A percentile compares a stretch with the other conserved stretches of the same genome.
Evolutionary conservation across 2,113 vertebrate species (phyloP).

Genomic region (Podiceps cristatus): DNA sequence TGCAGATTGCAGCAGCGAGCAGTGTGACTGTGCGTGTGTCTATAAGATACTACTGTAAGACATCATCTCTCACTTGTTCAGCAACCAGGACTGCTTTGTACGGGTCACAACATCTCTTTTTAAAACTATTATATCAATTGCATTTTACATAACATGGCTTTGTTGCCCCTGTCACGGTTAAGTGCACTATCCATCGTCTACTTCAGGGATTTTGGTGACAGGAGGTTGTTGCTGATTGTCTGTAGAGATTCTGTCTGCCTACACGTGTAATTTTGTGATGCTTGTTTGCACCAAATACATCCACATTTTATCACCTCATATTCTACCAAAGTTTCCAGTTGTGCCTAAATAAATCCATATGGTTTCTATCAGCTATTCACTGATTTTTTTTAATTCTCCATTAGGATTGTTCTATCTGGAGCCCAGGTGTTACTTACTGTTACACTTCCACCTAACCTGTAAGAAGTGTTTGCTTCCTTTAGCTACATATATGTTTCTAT

Average conservation of each 20-base stretch:
- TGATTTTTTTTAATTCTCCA: neutral
- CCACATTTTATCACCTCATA: rapidly evolving
- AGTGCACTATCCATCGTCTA: neutral
- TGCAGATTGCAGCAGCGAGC: neutral
- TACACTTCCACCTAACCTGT: neutral
- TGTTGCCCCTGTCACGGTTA: neutral
- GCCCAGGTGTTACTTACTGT: neutral
- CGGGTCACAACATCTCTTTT: neutral
- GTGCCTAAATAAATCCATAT: neutral
- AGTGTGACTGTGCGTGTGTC: neutral
- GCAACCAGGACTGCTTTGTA: neutral
- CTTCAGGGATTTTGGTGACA: neutral
- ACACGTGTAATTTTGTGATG: neutral
- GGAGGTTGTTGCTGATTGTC: neutral
- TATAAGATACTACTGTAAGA: neutral
- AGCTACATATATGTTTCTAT: neutral
- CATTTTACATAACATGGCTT: neutral
- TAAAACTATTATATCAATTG: neutral
- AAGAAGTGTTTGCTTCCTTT: neutral
- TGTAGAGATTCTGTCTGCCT: neutral
- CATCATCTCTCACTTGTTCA: neutral
- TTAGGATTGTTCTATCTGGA: neutral
- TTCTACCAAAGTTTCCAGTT: neutral
- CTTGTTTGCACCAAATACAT: neutral
- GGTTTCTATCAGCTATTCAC: neutral